Conservation (phyloP, 2,888 invertebrate species). For the Adineta ricciae region DNA sequence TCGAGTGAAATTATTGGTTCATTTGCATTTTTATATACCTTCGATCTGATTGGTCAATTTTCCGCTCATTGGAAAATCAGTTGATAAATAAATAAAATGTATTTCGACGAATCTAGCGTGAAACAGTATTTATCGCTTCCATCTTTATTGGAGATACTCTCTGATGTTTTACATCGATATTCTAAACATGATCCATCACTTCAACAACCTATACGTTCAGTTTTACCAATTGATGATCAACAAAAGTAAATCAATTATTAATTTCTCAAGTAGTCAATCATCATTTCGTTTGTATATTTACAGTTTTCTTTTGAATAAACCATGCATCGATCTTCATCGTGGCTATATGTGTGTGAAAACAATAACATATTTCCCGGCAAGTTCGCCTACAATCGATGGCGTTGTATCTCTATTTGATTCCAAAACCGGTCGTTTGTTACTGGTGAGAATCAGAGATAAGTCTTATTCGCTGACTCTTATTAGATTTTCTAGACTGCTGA, state of each 20-base stretch:
- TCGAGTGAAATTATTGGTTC: neutral
- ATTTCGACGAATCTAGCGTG: neutral
- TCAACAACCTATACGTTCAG: neutral
- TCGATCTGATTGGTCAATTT: neutral
- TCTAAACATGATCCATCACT: neutral
- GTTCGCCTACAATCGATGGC: neutral
- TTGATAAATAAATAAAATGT: neutral
- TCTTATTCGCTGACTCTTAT: neutral
- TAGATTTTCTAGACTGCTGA: slow-evolving; percentile 12
- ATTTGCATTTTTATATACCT: neutral
- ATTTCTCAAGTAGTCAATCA: too few relatives aligned
- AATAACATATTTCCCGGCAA: neutral
- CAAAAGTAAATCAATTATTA: neutral
- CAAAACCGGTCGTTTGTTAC: neutral
- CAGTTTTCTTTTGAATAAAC: neutral
- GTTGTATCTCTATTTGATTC: slow-evolving; percentile 1
- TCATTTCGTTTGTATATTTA: neutral
- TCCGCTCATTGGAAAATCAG: neutral
- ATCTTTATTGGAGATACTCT: neutral
- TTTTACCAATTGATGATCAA: neutral
- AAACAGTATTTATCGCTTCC: neutral
- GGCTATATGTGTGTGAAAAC: slow-evolving; percentile 9
- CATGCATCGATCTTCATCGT: neutral
- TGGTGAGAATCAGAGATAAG: neutral
- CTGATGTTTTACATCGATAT: neutral